Evolutionary conservation across 2,797 vertebrate genomes (phyloP), one percentile per base, ranked within the genome.

Genomic region (Paedocypris micromegethes): DNA sequence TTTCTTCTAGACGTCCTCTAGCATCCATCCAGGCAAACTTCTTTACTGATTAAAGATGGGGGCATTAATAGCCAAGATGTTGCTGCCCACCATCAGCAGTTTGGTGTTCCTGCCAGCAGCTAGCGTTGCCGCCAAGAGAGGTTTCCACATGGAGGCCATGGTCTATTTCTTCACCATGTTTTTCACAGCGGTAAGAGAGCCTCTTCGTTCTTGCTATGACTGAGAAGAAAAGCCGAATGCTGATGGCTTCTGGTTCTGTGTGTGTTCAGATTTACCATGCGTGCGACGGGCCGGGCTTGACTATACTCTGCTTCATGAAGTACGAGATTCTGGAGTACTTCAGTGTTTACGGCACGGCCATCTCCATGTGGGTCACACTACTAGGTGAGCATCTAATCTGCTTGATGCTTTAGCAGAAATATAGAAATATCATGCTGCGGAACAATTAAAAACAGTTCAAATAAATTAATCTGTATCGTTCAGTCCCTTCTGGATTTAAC

Each of bases 151-250:
- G 92, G 97, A 99, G 81, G 94, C 96, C 73, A 98, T 99, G 96
- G 92, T 98, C 72, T 98, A 97, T 80, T 95, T 98, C 85, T 99
- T 98, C 88, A 97, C 94, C 76, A 98, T 92, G 91, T 98, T 98
- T 88, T 99, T 99, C 45, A 86, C 85, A 4, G 91, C 90, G 91
- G 96, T 99, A 85, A 95, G 96, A 72, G 9, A 37, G 42, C 2
- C 2, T 9, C 6, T 49, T 43, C 4, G 7, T 5, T 4, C 9
- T 50, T 42, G 5, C 2, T 23, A 23, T 23, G 23, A 23, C 23
- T 42, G 2, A 38, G 38, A 4, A 58, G n/a, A 60, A 55, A 55
- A 3, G 5, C 6, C 42, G 8, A 0, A 4, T 23, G 38, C 48
- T 40, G 9, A 4, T 40, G 49, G 46, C n/a, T 58, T 67, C 23